Base-by-base conservation (phyloP, 2,797 vertebrate genomes). In the Amazonetta brasiliensis region DNA sequence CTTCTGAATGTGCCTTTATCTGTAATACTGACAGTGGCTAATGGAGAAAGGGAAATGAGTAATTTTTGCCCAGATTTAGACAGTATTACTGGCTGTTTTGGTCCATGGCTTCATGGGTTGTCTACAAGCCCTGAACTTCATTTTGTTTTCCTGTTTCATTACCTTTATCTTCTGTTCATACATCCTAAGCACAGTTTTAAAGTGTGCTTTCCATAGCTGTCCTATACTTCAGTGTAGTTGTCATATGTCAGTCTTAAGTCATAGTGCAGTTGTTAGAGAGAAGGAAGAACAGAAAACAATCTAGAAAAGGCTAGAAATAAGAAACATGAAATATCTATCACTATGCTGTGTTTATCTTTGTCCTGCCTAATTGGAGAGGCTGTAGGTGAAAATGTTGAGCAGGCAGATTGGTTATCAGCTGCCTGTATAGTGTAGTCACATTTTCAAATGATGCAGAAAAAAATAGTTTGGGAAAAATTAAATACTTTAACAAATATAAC, bases 361-460 rank as follows among this genome's bases (percentile, higher is more conserved):
- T 39, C 18, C 43, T 78, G 60, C n/a, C 64, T 73, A 37, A 52
- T 23, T 39, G 60, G 48, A 64, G 19, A 33, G 14, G 50, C 28
- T 20, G 12, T 31, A 31, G 30, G 31, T 46, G 28, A 75, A 67
- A 67, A 25, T 0, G 0, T 16, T 33, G 22, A n/a, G 15, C 22
- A 54, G 18, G 46, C 54, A 44, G 54, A 35, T 6, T n/a, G 46
- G 71, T 72, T 82, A 60, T 82, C 2, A 2, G n/a, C 63, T 80
- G 56, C 48, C 48, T 89, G 56, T 50, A 30, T 39, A 41, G 37
- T 15, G 3, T 62, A 59, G 58, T 31, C 63, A 79, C 31, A 30
- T 28, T 25, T 81, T 37, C 80, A 84, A 84, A 74, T 55, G 13
- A 22, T 35, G 18, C 2, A 0, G 17, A 73, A 37, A 0, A 1